A percentile compares a stretch with the other conserved stretches of the same genome.
Evolutionary conservation across 1,140 invertebrate species (phyloP).

Genomic region (Camponotus pennsylvanicus): DNA sequence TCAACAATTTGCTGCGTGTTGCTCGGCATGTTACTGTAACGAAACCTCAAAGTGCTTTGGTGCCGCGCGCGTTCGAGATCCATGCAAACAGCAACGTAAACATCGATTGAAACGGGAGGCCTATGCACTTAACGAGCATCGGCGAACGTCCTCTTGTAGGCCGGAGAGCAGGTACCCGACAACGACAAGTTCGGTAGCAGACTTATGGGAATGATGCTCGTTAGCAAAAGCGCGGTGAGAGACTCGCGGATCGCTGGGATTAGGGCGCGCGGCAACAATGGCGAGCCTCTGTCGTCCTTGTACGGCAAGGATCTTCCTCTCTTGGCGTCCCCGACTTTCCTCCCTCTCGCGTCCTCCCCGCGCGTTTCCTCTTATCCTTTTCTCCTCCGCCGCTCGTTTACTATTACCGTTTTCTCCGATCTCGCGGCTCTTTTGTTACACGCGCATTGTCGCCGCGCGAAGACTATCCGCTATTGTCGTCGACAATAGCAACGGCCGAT

Average conservation of each 20-base stretch:
- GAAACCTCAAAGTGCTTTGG: not conserved
- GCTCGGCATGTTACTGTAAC: not conserved
- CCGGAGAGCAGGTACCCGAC: slow-evolving; percentile 8
- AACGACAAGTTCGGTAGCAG: slow-evolving; percentile 31
- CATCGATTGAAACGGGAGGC: slow-evolving; percentile 35
- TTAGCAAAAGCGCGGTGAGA: slow-evolving; percentile 69
- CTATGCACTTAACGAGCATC: slow-evolving; percentile 52
- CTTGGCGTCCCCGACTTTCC: slow-evolving; percentile 49
- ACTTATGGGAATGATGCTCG: slow-evolving; percentile 76
- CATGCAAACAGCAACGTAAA: slow-evolving; percentile 16
- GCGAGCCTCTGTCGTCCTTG: slow-evolving; percentile 50
- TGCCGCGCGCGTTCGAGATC: slow-evolving; percentile 21
- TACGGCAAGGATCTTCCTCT: slow-evolving; percentile 63
- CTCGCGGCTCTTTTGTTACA: slow-evolving; percentile 60
- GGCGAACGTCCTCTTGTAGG: slow-evolving; percentile 1
- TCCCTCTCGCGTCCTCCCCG: slow-evolving; percentile 32
- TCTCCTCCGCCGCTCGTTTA: slow-evolving; percentile 6
- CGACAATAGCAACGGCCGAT: slow-evolving; percentile 47
- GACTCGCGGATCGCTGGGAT: slow-evolving; percentile 66
- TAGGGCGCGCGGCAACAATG: slow-evolving; percentile 71
- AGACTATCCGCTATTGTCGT: slow-evolving; percentile 37
- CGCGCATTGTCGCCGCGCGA: slow-evolving; percentile 49
- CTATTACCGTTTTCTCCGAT: slow-evolving; percentile 66
- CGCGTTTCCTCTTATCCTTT: not conserved
- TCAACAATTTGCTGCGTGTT: not conserved